Evolutionary conservation across 2,888 invertebrate genomes (phyloP).

Genomic region (Sussaba pulchella): DNA sequence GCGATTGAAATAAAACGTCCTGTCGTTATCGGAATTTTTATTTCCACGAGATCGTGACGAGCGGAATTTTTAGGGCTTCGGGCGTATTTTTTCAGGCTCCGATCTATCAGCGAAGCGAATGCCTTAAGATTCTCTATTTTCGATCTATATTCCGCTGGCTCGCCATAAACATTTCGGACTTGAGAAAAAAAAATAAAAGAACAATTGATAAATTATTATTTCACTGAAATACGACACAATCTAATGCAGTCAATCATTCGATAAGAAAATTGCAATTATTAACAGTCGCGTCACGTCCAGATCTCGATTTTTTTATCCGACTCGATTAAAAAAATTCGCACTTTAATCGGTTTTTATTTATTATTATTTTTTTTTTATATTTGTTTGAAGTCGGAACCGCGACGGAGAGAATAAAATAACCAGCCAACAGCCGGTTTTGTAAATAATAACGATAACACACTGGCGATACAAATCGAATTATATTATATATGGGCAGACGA

Average conservation of each 20-base stretch:
- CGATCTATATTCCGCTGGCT: constrained; percentile 34
- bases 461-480: constrained; percentile 53
- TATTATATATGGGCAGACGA: constrained; percentile 48
- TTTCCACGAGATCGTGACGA: constrained; percentile 14
- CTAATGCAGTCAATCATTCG: too few relatives aligned
- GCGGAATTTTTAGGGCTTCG: constrained; percentile 36
- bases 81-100: constrained; percentile 20
- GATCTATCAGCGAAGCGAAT: constrained; percentile 31
- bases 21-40: constrained; percentile 29
- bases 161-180: constrained; percentile 23
- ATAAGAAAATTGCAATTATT: too few relatives aligned
- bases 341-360: neutral
- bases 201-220: too few relatives aligned
- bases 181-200: neutral
- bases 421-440: constrained; percentile 42
- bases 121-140: constrained; percentile 43
- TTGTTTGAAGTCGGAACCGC: neutral
- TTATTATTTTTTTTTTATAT: neutral
- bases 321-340: constrained; percentile 12
- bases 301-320: constrained; percentile 30
- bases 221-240: too few relatives aligned
- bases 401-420: constrained; percentile 19
- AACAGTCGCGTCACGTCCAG: constrained; percentile 45
- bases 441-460: constrained; percentile 40
- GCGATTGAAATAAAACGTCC: neutral